These are phyloP conservation scores for Hetaerina titia DNA, from an alignment of 2,888 invertebrate species.

Conservation along the genomic window DNA sequence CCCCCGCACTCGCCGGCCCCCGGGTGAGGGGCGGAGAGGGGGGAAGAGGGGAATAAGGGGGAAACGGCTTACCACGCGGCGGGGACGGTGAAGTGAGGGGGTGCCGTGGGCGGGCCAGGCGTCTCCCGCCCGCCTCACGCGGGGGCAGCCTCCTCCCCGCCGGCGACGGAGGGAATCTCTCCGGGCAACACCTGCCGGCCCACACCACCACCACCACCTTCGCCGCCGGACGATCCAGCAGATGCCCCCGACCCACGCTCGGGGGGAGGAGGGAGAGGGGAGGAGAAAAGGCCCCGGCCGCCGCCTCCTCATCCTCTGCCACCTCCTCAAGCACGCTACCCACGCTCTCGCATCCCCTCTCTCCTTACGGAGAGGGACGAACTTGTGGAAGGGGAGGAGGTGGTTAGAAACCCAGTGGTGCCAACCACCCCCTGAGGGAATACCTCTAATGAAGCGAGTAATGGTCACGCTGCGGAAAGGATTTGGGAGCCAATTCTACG, in stretches of 20 bases:
- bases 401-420: background rate
- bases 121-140: background rate
- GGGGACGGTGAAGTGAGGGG: too few relatives aligned
- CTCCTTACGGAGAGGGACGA: too few relatives aligned
- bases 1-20: background rate
- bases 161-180: background rate
- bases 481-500: background rate
- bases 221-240: slow-evolving; percentile 18
- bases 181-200: slow-evolving; percentile 42
- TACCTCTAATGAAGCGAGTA: slow-evolving; percentile 46
- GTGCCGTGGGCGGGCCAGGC: background rate
- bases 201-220: slow-evolving; percentile 41
- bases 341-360: background rate
- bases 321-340: background rate
- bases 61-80: background rate
- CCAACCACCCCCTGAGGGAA: slow-evolving; percentile 29
- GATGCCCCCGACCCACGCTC: slow-evolving; percentile 57
- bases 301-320: background rate
- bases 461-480: background rate
- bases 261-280: background rate
- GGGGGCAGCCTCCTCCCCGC: background rate
- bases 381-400: too few relatives aligned
- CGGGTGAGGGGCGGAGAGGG: background rate
- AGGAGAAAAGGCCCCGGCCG: background rate
- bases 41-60: background rate